Conservation (phyloP, 2,113 vertebrate genomes). For the Taxidea taxus region DNA sequence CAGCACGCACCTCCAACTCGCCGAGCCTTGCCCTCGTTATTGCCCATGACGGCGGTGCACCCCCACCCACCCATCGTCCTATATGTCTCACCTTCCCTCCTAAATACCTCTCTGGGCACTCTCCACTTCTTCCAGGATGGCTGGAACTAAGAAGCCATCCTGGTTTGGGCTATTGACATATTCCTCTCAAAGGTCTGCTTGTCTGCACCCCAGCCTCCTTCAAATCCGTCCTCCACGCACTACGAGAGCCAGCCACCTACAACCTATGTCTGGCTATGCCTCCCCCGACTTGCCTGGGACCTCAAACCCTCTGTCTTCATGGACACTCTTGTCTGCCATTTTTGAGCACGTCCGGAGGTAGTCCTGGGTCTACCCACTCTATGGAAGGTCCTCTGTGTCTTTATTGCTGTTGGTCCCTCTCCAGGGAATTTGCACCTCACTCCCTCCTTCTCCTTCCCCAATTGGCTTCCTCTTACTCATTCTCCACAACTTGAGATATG, state of each 20-base stretch:
- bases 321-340: neutral
- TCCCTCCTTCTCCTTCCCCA: neutral
- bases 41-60: neutral
- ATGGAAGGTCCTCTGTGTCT: neutral
- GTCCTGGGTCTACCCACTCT: neutral
- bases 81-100: neutral
- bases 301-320: neutral
- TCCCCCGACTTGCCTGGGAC: neutral
- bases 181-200: neutral
- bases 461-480: conserved; percentile 8
- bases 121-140: neutral
- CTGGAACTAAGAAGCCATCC: no score
- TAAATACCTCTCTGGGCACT: neutral
- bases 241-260: neutral
- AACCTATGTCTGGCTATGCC: neutral
- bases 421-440: neutral
- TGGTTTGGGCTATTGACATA: neutral
- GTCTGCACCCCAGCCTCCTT: neutral
- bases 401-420: neutral
- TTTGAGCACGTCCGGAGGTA: neutral
- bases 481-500: neutral
- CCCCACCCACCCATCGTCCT: neutral
- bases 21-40: neutral
- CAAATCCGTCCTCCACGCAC: neutral
- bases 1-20: neutral